A percentile compares a stretch with the other conserved stretches of the same genome.
Conservation (phyloP, 2,113 vertebrate species). For the Tetraodon nigroviridis region DNA sequence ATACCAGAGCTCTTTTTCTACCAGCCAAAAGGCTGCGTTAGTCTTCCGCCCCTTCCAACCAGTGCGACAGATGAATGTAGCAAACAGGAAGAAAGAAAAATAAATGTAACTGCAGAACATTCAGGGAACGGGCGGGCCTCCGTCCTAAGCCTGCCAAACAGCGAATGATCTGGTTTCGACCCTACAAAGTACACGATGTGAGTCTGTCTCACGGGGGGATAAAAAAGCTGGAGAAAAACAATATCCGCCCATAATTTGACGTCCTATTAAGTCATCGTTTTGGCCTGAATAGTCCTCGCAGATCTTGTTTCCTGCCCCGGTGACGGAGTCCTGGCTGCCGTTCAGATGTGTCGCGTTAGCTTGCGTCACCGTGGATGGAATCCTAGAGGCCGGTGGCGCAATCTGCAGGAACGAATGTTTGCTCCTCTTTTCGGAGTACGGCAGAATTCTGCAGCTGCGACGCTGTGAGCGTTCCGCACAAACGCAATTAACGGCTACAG, state of each 20-base stretch:
- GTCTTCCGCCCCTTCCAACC: slow-evolving; percentile 3
- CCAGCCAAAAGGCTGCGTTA: background rate
- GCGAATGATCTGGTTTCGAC: slow-evolving; percentile 24
- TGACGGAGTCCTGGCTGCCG: slow-evolving; percentile 11
- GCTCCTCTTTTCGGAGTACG: no score
- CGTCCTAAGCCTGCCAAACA: slow-evolving; percentile 13
- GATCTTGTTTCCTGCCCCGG: background rate
- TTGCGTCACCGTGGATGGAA: background rate
- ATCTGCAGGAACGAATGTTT: background rate
- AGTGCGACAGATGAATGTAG: slow-evolving; percentile 4
- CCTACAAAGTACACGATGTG: slow-evolving; percentile 16
- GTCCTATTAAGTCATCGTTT: slow-evolving; percentile 23
- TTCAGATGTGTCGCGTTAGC: slow-evolving; percentile 5
- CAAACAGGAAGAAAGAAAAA: background rate
- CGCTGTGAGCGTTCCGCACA: no score
- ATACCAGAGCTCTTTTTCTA: slow-evolving; percentile 24
- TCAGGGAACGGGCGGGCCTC: slow-evolving; percentile 31
- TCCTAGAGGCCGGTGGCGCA: slow-evolving; percentile 1
- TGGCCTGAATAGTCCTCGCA: slow-evolving; percentile 11
- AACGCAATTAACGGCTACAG: no score
- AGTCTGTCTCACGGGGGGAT: slow-evolving; percentile 12
- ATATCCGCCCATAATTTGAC: background rate
- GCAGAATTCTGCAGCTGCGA: no score
- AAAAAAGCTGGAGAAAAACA: slow-evolving; percentile 13
- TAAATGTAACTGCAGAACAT: background rate